These are phyloP conservation scores for Thalassophryne amazonica DNA, from an alignment of 2,797 vertebrate species.

Conservation along the genomic window DNA sequence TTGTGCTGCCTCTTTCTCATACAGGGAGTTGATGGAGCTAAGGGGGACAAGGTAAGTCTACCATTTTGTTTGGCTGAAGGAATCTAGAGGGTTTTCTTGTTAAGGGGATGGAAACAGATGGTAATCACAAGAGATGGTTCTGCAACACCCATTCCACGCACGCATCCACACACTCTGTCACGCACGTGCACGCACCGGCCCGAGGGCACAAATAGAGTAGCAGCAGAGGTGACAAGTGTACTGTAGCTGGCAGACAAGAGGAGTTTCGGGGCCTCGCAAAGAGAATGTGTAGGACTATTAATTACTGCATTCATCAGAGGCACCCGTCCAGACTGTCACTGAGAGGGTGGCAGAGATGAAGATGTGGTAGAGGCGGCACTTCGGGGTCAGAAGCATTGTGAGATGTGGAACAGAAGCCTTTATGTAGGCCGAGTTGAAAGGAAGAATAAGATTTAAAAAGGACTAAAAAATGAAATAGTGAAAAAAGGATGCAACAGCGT, in stretches of 20 bases:
- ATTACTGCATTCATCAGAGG: slow-evolving; percentile 67
- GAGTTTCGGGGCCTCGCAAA: slow-evolving; percentile 51
- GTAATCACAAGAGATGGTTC: slow-evolving; percentile 66
- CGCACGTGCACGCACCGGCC: slow-evolving; percentile 5
- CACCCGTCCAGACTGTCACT: slow-evolving; percentile 53
- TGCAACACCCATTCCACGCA: slow-evolving; percentile 7
- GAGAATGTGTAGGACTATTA: slow-evolving; percentile 62
- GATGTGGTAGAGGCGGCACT: slow-evolving; percentile 18
- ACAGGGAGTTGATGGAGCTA: slow-evolving; percentile 87
- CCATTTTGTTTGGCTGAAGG: slow-evolving; percentile 71
- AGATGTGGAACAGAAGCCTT: slow-evolving; percentile 14
- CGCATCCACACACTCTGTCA: background rate
- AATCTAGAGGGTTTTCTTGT: slow-evolving; percentile 63
- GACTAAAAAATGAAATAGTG: background rate
- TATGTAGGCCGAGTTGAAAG: background rate
- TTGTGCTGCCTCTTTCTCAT: slow-evolving; percentile 53
- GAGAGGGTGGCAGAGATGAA: slow-evolving; percentile 36
- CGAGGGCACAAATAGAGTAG: slow-evolving; percentile 47
- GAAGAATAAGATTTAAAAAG: background rate
- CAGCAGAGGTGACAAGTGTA: slow-evolving; percentile 66
- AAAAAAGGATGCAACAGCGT: background rate
- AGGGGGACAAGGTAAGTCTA: slow-evolving; percentile 90
- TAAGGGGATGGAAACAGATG: slow-evolving; percentile 64
- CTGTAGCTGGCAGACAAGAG: slow-evolving; percentile 54
- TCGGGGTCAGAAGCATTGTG: background rate